Base-by-base conservation (phyloP, 2,113 vertebrate species). In the Tupaia tana region DNA sequence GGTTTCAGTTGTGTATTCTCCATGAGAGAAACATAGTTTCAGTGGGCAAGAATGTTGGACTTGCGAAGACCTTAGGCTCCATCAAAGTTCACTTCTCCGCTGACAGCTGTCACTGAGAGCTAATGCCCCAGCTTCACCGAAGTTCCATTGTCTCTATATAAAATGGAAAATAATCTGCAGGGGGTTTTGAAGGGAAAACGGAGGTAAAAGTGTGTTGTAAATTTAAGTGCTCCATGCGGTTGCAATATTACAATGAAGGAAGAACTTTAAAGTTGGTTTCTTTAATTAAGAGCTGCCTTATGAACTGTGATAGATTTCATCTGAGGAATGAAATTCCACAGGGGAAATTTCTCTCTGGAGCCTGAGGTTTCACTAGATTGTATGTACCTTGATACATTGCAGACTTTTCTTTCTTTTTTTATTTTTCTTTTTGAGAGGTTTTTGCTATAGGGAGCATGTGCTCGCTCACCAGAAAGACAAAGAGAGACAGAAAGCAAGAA, bases 121-220 rank as follows among this genome's bases (percentile, higher is more conserved):
- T 67, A 84, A 64, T 22, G 27, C 56, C 7, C 27, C 34, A 27
- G 52, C 52, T 80, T 66, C 52, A 27, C 1, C 9, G 54, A 71
- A 90, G 27, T 25, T n/a, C 63, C 59, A 10, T 74, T 88, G 69
- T 66, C 52, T 86, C 73, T 27, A 58, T 12, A 9, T 64, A 67
- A 94, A 94, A 64, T 43, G 24, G 61, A 66, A 94, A 95, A 69
- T 22, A 64, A 24, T 64, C 81, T 89, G 15, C 15, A 15, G 89
- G 66, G 34, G 22, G 61, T 9, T 43, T 2, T 66, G n/a, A 73
- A 15, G 74, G 15, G 22, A 1, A 5, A 22, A 78, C 59, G 67
- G 74, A 93, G 63, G n/a, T 31, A 22, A 75, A 20, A 75, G 15
- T 59, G 31, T 66, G 58, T 80, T 84, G 31, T 58, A 54, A 54